Evolutionary conservation across 1,140 invertebrate genomes (phyloP).

Genomic region (Augochlora pura): DNA sequence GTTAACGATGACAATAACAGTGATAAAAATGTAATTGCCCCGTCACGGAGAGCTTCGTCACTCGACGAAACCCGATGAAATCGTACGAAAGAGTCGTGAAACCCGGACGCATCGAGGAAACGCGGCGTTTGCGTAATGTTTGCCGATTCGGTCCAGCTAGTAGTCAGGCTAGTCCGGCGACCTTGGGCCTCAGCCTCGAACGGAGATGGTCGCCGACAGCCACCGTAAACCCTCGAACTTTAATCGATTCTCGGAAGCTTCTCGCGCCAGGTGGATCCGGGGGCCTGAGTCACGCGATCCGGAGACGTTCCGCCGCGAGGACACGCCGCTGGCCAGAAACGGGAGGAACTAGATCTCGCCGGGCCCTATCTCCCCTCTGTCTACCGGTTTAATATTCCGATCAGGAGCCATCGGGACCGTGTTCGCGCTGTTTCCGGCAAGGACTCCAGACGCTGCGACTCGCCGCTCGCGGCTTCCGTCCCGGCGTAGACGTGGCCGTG

Average conservation of each 20-base stretch:
- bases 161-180: conserved; percentile 5
- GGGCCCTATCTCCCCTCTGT: neutral
- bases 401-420: conserved; percentile 29
- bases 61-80: too few species aligned
- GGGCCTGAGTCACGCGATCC: conserved; percentile 40
- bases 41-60: too few species aligned
- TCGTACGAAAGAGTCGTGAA: too few species aligned
- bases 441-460: conserved; percentile 45
- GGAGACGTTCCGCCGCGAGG: conserved; percentile 26
- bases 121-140: conserved; percentile 14
- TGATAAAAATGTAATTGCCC: too few species aligned
- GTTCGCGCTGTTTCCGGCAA: conserved; percentile 65
- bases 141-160: neutral
- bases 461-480: conserved; percentile 56
- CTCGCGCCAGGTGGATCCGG: conserved; percentile 15
- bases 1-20: too few species aligned
- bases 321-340: neutral
- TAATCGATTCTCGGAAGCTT: conserved; percentile 49
- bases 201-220: neutral
- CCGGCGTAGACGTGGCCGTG: conserved; percentile 51
- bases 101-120: too few species aligned
- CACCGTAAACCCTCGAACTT: conserved; percentile 16
- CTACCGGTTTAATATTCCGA: conserved; percentile 54
- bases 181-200: conserved; percentile 31
- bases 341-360: conserved; percentile 44